Evolutionary conservation across 2,113 vertebrate genomes (phyloP), one percentile per base, ranked within the genome.

Genomic region (Embiotoca jacksoni): DNA sequence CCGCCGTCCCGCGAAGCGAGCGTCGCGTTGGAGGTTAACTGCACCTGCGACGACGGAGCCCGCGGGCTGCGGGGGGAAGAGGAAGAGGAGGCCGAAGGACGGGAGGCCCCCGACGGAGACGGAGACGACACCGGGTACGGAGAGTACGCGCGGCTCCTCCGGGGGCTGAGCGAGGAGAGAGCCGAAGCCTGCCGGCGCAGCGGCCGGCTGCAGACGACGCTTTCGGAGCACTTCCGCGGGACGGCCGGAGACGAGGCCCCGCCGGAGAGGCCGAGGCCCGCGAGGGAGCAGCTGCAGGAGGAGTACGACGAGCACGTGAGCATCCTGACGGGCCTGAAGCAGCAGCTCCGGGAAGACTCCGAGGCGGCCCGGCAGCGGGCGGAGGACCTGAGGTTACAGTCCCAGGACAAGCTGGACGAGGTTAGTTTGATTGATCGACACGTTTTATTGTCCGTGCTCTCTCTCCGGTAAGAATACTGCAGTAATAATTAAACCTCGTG

Each of bases 151-250:
- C 76, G 77, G 2, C 36, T 92, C 59, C 86, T 92, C 11, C 72
- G 63, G 36, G 5, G 88, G 16, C 94, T 96, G 70, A 3, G 78
- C 57, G 39, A 8, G 11, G 93, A 96, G 77, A 86, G 85, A 1
- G 63, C 86, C 8, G 78, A 58, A 13, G 88, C 90, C 71, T 89
- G 33, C n/a, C 91, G 86, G 32, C 80, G 57, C 36, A 95, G 84
- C 66, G 0, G 15, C 2, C 90, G 87, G 77, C 86, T 96, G 69
- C 96, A 97, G 85, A 50, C 77, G 59, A 91, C 81, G 86, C 90
- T 97, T 67, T 83, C 36, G 0, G 90, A 92, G 32, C 78, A 92
- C 39, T 81, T 96, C 64, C 75, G 75, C 9, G 92, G 59, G 50
- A 95, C 91, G 74, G 75, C 78, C 32, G 47, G 57, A 0, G 87